Evolutionary conservation across 2,888 invertebrate species (phyloP), one percentile per base, ranked within the genome.

Genomic region (Cetonia aurata): DNA sequence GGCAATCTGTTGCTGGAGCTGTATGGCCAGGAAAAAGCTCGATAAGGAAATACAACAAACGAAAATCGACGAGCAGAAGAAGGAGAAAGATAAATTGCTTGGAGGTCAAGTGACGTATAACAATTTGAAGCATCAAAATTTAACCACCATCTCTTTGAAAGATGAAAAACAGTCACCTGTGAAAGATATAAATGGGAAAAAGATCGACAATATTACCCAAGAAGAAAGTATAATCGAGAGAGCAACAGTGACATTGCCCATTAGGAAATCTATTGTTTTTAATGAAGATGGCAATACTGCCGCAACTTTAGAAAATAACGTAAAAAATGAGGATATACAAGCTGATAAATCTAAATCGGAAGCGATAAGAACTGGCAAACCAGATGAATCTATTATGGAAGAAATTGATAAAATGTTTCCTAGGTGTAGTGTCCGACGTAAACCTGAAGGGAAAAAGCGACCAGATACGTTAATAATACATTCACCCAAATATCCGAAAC

Each of bases 331-430:
- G 46, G 9, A 44, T 25, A 33, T 42, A n/a, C 19, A 50, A 15
- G 33, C 19, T 12, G 15, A 41, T n/a, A 13, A 41, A 41, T 8
- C 31, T n/a, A 57, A 57, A 19, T 10, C 41, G 8, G 31, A 33
- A n/a, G 19, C 3, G n/a, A 1, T 31, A 8, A 3, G 19, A 17
- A 9, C 25, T 12, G 31, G 9, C 8, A 57, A 52, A 52, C 42
- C 57, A 3, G 37, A 66, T 19, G 70, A 55, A 15, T 69, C 73
- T 9, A 69, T 71, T 41, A 50, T 71, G 48, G 66, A 71, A 46
- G 70, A 73, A 65, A 69, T 73, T 8, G 71, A 72, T 62, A 70
- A 62, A 65, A 46, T 72, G 48, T 72, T 74, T 62, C 73, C 69
- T 15, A 71, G 72, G 48, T 70, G 71, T 44, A 72, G 72, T 13